Percentiles rank a stretch among this genome's conserved stretches.
phyloP scores from a whole-genome alignment of 1,140 invertebrate genomes.

The Teleogryllus occipitalis region DNA sequence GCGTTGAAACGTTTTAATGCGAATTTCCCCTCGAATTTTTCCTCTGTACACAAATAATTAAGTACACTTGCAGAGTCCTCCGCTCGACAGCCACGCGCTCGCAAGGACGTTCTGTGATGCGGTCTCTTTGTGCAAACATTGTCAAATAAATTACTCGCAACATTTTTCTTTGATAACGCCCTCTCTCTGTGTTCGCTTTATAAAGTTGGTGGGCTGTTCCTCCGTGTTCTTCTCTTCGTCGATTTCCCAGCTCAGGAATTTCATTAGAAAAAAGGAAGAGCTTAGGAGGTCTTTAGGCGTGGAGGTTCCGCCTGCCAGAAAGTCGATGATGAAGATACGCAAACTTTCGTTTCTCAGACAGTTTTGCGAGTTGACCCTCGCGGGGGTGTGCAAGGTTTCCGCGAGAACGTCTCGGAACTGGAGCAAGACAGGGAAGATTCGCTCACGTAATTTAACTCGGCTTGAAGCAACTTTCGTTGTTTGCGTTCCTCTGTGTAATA shows the following conservation, averaged over 20 bases:
- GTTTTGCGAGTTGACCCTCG: too few relatives aligned
- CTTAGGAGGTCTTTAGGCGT: background rate
- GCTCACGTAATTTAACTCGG: too few relatives aligned
- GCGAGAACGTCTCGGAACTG: too few relatives aligned
- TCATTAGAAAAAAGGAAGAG: background rate
- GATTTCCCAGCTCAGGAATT: background rate
- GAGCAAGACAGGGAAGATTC: too few relatives aligned
- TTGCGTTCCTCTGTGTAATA: too few relatives aligned
- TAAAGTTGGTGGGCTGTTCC: background rate
- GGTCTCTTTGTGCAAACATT: background rate
- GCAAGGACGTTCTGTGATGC: background rate
- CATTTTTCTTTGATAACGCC: background rate
- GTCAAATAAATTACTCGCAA: background rate
- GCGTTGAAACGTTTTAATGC: background rate
- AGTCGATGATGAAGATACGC: background rate
- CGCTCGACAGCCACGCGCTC: background rate
- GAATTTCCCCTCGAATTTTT: background rate
- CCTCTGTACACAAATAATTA: background rate
- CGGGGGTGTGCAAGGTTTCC: too few relatives aligned
- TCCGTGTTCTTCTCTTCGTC: background rate
- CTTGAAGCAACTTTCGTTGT: too few relatives aligned
- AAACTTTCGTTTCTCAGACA: too few relatives aligned
- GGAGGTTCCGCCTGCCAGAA: background rate
- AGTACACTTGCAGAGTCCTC: background rate
- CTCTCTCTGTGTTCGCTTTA: background rate